A percentile compares a stretch with the other conserved stretches of the same genome.
Conservation (phyloP, 2,113 vertebrate species). For the Gymnogyps californianus region DNA sequence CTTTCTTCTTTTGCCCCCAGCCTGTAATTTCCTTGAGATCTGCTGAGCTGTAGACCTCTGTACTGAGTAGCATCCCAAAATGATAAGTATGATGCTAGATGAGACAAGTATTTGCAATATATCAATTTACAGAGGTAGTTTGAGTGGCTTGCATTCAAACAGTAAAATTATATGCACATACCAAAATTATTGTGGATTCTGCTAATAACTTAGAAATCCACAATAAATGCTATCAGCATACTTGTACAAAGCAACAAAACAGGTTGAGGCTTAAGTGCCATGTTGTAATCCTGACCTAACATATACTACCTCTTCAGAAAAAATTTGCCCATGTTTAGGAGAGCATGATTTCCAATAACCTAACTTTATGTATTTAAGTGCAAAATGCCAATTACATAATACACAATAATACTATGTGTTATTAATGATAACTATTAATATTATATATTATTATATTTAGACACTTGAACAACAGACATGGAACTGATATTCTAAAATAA, state of each 20-base stretch:
- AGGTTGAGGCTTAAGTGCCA: not conserved
- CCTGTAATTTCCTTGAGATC: not conserved
- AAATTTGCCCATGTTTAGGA: not conserved
- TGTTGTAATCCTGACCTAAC: not conserved
- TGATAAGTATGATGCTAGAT: too few species aligned
- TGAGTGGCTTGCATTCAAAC: not conserved
- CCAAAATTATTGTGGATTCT: not conserved
- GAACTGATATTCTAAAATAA: not conserved
- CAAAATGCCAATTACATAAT: not conserved
- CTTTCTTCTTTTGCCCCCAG: not conserved
- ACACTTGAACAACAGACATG: not conserved
- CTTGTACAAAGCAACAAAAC: not conserved
- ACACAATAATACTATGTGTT: not conserved
- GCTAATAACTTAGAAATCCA: not conserved
- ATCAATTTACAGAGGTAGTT: not conserved
- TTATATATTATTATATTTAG: not conserved
- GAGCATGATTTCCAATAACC: not conserved
- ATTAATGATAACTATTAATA: not conserved
- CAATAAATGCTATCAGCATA: not conserved
- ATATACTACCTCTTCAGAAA: not conserved
- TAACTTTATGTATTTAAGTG: not conserved
- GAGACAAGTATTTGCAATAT: not conserved
- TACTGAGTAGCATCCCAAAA: not conserved
- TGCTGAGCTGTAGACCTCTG: not conserved
- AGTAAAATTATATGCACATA: not conserved